Evolutionary conservation across 2,888 invertebrate species (phyloP).

Genomic region (Nephrotoma appendiculata): DNA sequence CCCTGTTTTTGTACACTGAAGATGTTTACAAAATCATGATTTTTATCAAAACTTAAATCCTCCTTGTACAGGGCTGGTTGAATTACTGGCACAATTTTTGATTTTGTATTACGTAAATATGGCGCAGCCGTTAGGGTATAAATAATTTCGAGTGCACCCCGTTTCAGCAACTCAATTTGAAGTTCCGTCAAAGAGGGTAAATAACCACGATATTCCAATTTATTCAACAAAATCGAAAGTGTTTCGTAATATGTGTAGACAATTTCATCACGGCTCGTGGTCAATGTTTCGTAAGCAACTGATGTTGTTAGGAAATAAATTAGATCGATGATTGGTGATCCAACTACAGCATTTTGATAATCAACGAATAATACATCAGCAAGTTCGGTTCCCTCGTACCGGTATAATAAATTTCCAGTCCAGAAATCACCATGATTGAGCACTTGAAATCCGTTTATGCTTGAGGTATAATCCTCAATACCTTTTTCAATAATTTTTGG

Average conservation of each 20-base stretch:
- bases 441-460: constrained; percentile 9
- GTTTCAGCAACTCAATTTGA: constrained; percentile 10
- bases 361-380: constrained; percentile 11
- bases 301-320: constrained; percentile 11
- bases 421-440: constrained; percentile 13
- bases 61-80: constrained; percentile 7
- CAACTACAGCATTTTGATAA: constrained; percentile 11
- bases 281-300: constrained; percentile 6
- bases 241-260: constrained; percentile 10
- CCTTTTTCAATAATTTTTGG: constrained; percentile 8
- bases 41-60: constrained; percentile 1
- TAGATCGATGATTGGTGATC: constrained; percentile 12
- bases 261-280: constrained; percentile 8
- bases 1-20: not conserved
- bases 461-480: constrained; percentile 8
- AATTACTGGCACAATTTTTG: constrained; percentile 8
- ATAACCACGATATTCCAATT: constrained; percentile 8
- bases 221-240: constrained; percentile 7
- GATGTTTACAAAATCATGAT: not conserved
- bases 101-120: constrained; percentile 8
- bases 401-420: constrained; percentile 11
- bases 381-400: constrained; percentile 7
- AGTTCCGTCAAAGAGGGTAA: constrained; percentile 9
- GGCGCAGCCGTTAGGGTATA: constrained; percentile 9
- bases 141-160: constrained; percentile 10